These are phyloP conservation scores for Chaetogeoica ovagalla DNA, from an alignment of 2,888 invertebrate species.

Conservation along the genomic window DNA sequence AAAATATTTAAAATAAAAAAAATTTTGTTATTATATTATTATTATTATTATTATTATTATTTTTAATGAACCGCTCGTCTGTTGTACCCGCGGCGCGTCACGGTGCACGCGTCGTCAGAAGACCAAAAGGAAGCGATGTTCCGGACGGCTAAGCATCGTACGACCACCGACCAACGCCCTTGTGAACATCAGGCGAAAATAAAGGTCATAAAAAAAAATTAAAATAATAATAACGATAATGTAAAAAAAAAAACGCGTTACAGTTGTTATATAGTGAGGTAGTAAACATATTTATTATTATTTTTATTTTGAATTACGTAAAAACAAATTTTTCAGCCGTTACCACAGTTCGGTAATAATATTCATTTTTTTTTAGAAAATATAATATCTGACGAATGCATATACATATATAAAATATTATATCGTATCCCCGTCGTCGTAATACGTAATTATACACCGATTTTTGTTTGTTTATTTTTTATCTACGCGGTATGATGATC, in stretches of 20 bases:
- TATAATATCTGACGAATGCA: too few relatives aligned
- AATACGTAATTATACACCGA: not conserved
- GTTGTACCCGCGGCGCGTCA: slow-evolving; percentile 24
- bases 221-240: not conserved
- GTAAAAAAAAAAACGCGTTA: too few relatives aligned
- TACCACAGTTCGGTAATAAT: too few relatives aligned
- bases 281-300: not conserved
- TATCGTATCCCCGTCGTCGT: too few relatives aligned
- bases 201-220: slow-evolving; percentile 44
- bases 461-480: not conserved
- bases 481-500: not conserved
- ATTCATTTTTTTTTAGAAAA: too few relatives aligned
- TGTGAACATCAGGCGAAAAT: slow-evolving; percentile 47
- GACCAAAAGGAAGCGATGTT: slow-evolving; percentile 48
- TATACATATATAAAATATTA: not conserved
- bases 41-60: too few relatives aligned
- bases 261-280: not conserved
- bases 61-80: slow-evolving; percentile 33
- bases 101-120: slow-evolving; percentile 30
- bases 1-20: too few relatives aligned
- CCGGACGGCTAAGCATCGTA: slow-evolving; percentile 34
- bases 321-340: too few relatives aligned
- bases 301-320: not conserved
- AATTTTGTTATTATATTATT: too few relatives aligned
- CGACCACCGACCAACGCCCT: slow-evolving; percentile 48